Base-by-base conservation (phyloP, 2,888 invertebrate species). In the Eilema sororculum region DNA sequence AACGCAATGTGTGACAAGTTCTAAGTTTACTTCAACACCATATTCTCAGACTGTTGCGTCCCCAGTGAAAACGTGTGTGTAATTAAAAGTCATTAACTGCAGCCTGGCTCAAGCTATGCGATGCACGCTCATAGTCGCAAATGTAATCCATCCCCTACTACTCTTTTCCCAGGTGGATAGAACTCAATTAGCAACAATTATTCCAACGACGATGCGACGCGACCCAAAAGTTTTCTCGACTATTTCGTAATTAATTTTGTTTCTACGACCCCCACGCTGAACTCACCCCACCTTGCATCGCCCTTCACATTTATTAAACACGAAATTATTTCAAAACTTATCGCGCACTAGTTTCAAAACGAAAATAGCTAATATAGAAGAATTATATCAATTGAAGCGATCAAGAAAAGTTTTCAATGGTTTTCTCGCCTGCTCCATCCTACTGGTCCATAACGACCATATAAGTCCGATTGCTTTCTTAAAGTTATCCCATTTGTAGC, bases 381-480 rank as follows among this genome's bases (percentile, higher is more conserved):
- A 89, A 88, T 91, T 89, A 91, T 89, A 89, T 86, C 84, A 90
- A 91, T 91, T 91, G 90, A 89, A 87, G 89, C 89, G 87, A 91
- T 90, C 90, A 90, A 89, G 85, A 90, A 88, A 94, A 93, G 84
- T 93, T 93, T 89, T 81, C 87, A 90, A 92, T 89, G 91, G 91
- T 91, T 92, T 92, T 92, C 93, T 89, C 93, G 90, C 92, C 87
- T 86, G 87, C 87, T 87, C 85, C 89, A 89, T 86, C 87, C 86
- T 91, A 91, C 91, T 90, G 91, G 91, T 91, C 91, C 90, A 89
- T 93, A 93, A 93, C 93, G 92, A 92, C 92, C 93, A 93, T 94
- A 94, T 93, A 94, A 93, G 93, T 91, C 90, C 93, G 93, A 94
- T 94, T 94, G 94, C 94, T 94, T 94, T 93, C 93, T 91, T 92